Percentiles rank a stretch among this genome's conserved stretches.
Evolutionary conservation across 2,797 vertebrate genomes (phyloP).

Genomic region (Graptemys geographica): DNA sequence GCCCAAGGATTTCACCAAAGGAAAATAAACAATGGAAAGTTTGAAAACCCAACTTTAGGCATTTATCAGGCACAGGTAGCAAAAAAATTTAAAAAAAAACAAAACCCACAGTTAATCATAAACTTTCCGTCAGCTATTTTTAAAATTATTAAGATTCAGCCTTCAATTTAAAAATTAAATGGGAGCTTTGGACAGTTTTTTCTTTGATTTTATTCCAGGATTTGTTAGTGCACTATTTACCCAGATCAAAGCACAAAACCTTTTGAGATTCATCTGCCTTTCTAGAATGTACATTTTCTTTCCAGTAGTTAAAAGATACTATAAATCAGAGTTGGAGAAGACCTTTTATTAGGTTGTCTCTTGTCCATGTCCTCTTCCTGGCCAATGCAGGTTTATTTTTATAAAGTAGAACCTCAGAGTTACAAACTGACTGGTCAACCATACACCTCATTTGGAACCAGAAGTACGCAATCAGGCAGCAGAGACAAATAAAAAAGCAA

Average conservation of each 20-base stretch:
- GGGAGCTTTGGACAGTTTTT: not conserved
- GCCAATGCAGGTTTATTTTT: not conserved
- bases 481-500: too few species aligned
- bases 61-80: not conserved
- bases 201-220: not conserved
- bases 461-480: too few species aligned
- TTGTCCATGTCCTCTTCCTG: not conserved
- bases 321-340: fast-evolving
- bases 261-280: not conserved
- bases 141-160: not conserved
- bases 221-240: fast-evolving
- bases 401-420: too few species aligned
- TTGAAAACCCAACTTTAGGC: constrained; percentile 36
- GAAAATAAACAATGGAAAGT: constrained; percentile 62
- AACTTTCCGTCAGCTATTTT: constrained; percentile 2
- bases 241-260: not conserved
- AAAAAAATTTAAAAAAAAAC: not conserved
- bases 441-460: too few species aligned
- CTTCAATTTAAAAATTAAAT: not conserved
- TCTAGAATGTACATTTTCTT: not conserved
- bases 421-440: too few species aligned
- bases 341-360: not conserved
- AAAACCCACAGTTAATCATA: constrained; percentile 23
- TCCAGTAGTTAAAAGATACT: fast-evolving
- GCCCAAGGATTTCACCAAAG: constrained; percentile 20